Evolutionary conservation across 2,888 invertebrate species (phyloP).

Genomic region (Tanypteryx hageni): DNA sequence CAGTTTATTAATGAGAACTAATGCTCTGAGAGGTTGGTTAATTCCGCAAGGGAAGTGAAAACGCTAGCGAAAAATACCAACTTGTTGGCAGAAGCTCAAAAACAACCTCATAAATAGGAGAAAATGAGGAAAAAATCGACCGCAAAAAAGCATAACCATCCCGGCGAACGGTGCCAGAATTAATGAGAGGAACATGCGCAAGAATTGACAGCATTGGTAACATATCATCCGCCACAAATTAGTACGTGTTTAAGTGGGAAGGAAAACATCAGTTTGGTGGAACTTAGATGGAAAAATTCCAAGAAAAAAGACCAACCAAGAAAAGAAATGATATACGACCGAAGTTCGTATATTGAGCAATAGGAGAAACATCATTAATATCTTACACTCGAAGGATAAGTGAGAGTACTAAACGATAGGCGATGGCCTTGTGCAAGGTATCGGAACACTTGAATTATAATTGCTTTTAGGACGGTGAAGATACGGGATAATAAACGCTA

Average conservation of each 20-base stretch:
- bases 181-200: neutral
- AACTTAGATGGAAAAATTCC: neutral
- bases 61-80: neutral
- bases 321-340: too few species aligned
- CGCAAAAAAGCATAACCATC: neutral
- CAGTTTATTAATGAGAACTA: too few species aligned
- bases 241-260: neutral
- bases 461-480: too few species aligned
- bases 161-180: neutral
- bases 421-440: too few species aligned
- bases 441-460: too few species aligned
- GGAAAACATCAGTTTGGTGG: neutral
- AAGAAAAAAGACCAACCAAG: too few species aligned
- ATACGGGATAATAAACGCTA: too few species aligned
- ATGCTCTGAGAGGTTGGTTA: neutral
- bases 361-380: too few species aligned
- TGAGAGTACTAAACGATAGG: too few species aligned
- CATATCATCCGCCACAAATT: neutral
- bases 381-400: too few species aligned
- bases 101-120: constrained; percentile 23
- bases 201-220: neutral
- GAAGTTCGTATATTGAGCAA: too few species aligned
- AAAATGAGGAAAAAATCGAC: neutral
- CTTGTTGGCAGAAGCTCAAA: neutral
- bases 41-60: neutral